A percentile compares a stretch with the other conserved stretches of the same genome.
These are phyloP conservation scores for Chesias legatella DNA, from an alignment of 2,888 invertebrate species.

Conservation along the genomic window DNA sequence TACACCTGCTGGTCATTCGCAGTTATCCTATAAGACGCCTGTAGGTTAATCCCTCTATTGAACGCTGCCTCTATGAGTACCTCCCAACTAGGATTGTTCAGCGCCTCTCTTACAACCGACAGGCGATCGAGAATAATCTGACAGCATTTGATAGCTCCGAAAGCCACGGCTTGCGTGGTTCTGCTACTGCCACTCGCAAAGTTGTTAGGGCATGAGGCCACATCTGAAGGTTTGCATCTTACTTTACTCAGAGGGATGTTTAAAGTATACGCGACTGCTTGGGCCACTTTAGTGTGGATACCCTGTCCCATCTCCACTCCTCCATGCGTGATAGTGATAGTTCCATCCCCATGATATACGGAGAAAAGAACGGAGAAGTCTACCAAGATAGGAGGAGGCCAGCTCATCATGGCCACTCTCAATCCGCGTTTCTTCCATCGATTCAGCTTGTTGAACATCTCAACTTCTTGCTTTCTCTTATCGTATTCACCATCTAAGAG, in stretches of 20 bases:
- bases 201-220: constrained; percentile 82
- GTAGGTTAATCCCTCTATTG: constrained; percentile 52
- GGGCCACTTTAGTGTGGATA: constrained; percentile 84
- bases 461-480: constrained; percentile 73
- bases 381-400: constrained; percentile 74
- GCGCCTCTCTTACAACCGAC: constrained; percentile 54
- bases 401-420: constrained; percentile 84
- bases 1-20: constrained; percentile 46
- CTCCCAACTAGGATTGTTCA: constrained; percentile 75
- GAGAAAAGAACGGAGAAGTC: constrained; percentile 82
- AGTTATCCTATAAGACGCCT: constrained; percentile 50
- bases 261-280: constrained; percentile 83
- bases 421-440: constrained; percentile 89
- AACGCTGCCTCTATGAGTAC: constrained; percentile 72
- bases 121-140: constrained; percentile 72
- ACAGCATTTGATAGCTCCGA: constrained; percentile 68
- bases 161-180: constrained; percentile 46
- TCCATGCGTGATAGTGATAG: constrained; percentile 85
- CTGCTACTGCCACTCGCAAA: constrained; percentile 83
- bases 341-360: constrained; percentile 86
- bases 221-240: constrained; percentile 82
- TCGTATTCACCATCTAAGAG: constrained; percentile 72
- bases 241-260: constrained; percentile 84
- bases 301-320: constrained; percentile 92
- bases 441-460: constrained; percentile 83